Evolutionary conservation across 1,140 invertebrate species (phyloP).

Genomic region (Plodia interpunctella): DNA sequence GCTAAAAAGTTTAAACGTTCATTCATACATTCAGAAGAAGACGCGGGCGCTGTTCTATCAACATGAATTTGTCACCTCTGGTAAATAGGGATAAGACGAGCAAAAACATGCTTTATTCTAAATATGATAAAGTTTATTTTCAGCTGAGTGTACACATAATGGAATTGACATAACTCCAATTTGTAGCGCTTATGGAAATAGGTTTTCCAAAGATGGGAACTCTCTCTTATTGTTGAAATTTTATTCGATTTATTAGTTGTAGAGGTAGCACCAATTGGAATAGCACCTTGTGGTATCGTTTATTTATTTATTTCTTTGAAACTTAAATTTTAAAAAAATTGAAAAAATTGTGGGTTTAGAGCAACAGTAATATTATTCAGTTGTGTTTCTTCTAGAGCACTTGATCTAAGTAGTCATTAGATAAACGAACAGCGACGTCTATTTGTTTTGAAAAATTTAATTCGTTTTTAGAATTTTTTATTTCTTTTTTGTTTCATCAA

Average conservation of each 20-base stretch:
- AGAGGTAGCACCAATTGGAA: too few relatives aligned
- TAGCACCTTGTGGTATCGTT: too few relatives aligned
- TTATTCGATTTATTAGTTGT: background rate
- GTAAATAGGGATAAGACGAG: background rate
- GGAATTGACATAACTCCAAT: conserved; percentile 4
- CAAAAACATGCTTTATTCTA: background rate
- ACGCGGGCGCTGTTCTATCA: conserved; percentile 22
- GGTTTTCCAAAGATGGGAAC: conserved; percentile 10
- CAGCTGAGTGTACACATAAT: background rate
- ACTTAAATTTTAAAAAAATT: too few relatives aligned
- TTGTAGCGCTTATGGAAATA: conserved; percentile 9
- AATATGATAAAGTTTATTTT: background rate
- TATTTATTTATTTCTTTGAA: too few relatives aligned
- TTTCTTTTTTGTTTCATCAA: too few relatives aligned
- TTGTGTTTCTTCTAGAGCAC: too few relatives aligned
- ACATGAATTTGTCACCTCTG: conserved; percentile 7
- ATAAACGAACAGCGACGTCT: too few relatives aligned
- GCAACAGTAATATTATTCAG: too few relatives aligned
- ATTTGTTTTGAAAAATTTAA: too few relatives aligned
- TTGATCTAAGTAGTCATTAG: too few relatives aligned
- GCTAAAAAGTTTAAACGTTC: conserved; percentile 33
- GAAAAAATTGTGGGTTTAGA: too few relatives aligned
- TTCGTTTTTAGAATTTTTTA: too few relatives aligned
- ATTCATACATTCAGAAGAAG: conserved; percentile 41
- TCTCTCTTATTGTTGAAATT: background rate